A percentile compares a stretch with the other conserved stretches of the same genome.
phyloP scores from a whole-genome alignment of 2,113 vertebrate genomes.

The Tamias sibiricus region DNA sequence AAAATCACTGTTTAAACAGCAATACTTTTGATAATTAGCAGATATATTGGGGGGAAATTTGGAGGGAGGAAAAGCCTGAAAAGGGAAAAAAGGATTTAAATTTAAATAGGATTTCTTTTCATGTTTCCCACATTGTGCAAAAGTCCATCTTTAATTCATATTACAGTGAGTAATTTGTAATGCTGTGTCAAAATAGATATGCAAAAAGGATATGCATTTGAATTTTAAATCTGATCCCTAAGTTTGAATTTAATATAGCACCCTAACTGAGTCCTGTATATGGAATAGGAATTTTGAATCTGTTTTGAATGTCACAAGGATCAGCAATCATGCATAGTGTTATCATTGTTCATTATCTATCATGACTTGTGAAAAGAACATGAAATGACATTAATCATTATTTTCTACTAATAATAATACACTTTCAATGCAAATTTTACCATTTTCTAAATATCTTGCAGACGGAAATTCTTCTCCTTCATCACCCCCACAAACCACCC shows the following conservation, averaged over 20 bases:
- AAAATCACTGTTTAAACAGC: constrained; percentile 71
- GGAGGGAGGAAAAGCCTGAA: neutral
- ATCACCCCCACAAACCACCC: constrained; percentile 48
- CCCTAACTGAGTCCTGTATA: constrained; percentile 72
- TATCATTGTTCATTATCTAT: constrained; percentile 81
- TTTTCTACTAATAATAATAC: constrained; percentile 78
- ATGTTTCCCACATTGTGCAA: constrained; percentile 73
- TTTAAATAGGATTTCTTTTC: constrained; percentile 77
- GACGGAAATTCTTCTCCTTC: constrained; percentile 62
- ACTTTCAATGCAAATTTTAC: constrained; percentile 78
- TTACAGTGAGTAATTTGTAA: constrained; percentile 81
- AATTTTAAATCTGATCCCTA: constrained; percentile 82
- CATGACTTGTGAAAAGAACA: constrained; percentile 78
- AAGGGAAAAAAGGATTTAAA: constrained; percentile 71
- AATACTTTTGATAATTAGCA: constrained; percentile 77
- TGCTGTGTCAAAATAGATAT: constrained; percentile 82
- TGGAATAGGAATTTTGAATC: constrained; percentile 73
- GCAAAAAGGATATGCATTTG: constrained; percentile 79
- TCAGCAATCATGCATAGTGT: constrained; percentile 79
- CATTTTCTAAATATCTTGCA: constrained; percentile 76
- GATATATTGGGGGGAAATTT: constrained; percentile 47
- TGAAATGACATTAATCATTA: constrained; percentile 82
- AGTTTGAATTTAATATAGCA: constrained; percentile 79
- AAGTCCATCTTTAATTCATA: constrained; percentile 84
- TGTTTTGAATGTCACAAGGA: constrained; percentile 82